These are phyloP conservation scores for Fragum fragum DNA, from an alignment of 2,888 invertebrate genomes.

Conservation along the genomic window DNA sequence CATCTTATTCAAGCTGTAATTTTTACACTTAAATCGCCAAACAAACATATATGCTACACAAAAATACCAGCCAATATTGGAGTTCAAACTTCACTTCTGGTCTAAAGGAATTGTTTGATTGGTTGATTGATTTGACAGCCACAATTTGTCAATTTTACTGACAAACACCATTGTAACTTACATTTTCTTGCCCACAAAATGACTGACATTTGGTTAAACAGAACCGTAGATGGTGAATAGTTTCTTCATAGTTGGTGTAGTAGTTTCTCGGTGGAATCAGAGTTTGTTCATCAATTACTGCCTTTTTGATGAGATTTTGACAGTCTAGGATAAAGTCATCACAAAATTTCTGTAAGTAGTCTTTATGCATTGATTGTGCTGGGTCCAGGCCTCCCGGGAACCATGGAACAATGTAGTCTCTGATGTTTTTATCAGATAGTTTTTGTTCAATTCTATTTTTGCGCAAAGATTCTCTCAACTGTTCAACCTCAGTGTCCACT, in stretches of 20 bases:
- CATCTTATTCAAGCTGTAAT: too few species aligned
- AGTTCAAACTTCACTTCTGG: too few species aligned
- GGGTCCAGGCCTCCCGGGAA: constrained; percentile 75
- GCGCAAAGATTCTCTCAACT: constrained; percentile 60
- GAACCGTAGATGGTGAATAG: constrained; percentile 83
- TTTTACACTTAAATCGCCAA: too few species aligned
- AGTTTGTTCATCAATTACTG: constrained; percentile 54
- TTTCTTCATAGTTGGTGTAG: constrained; percentile 78
- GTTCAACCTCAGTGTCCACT: constrained; percentile 70
- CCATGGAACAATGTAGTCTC: constrained; percentile 69
- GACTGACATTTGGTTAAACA: constrained; percentile 78
- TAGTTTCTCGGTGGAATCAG: constrained; percentile 74
- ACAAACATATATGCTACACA: too few species aligned
- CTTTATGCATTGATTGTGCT: constrained; percentile 65
- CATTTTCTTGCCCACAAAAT: constrained; percentile 82
- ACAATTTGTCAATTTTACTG: too few species aligned
- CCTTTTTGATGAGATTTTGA: constrained; percentile 69
- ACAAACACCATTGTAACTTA: too few species aligned
- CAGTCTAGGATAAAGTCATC: constrained; percentile 72
- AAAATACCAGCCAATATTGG: too few species aligned
- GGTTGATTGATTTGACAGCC: too few species aligned
- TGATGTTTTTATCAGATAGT: constrained; percentile 53
- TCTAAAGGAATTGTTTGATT: too few species aligned
- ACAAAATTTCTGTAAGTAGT: constrained; percentile 78
- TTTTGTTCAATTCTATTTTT: constrained; percentile 58